Conservation (phyloP, 2,888 invertebrate species). For the Nesidiocoris tenuis region DNA sequence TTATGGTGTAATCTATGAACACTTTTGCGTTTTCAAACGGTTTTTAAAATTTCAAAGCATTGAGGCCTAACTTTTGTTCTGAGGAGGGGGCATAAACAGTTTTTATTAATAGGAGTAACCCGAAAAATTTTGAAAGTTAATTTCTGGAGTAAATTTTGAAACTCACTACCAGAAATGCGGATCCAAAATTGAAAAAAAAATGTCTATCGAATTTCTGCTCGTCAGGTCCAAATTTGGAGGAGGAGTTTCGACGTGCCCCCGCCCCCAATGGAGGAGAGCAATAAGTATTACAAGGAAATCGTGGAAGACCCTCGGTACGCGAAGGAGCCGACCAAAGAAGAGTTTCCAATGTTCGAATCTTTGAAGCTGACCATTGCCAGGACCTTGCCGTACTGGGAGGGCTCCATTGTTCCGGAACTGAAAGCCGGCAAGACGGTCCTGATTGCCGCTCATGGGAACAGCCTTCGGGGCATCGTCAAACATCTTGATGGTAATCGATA, state of each 20-base stretch:
- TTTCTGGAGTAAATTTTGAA: no score
- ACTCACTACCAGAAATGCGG: no score
- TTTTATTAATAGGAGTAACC: no score
- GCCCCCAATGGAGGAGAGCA: constrained; percentile 74
- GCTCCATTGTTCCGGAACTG: constrained; percentile 77
- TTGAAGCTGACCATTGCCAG: constrained; percentile 77
- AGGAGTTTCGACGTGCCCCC: constrained; percentile 80
- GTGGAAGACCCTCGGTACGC: constrained; percentile 74
- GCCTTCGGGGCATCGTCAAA: constrained; percentile 80
- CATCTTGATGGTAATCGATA: constrained; percentile 79
- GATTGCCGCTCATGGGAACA: constrained; percentile 84
- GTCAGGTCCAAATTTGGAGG: constrained; percentile 82
- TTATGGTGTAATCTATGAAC: no score
- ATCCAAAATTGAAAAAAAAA: no score
- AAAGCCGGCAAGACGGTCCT: constrained; percentile 76
- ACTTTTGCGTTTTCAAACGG: no score
- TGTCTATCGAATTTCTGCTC: no score
- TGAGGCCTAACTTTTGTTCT: no score
- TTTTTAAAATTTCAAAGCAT: no score
- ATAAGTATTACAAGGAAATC: constrained; percentile 73
- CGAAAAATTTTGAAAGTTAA: no score
- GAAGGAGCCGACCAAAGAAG: constrained; percentile 66
- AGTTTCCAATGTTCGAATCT: constrained; percentile 82
- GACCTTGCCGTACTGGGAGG: constrained; percentile 83
- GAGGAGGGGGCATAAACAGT: no score